These are phyloP conservation scores for Pogonomyrmex barbatus DNA, from an alignment of 1,140 invertebrate genomes.

Conservation along the genomic window DNA sequence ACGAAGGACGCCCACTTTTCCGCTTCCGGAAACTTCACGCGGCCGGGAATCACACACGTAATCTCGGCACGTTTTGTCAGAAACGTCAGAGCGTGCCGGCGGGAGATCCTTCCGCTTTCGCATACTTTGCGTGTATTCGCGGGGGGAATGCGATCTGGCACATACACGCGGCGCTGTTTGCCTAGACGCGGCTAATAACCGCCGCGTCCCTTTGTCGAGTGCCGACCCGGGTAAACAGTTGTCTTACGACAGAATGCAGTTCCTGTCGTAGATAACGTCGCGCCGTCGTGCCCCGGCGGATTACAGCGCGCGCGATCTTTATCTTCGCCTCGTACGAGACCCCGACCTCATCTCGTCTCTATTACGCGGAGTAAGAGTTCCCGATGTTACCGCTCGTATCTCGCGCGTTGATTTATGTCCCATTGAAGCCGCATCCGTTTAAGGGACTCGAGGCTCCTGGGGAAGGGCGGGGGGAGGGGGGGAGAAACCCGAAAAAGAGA, in stretches of 20 bases:
- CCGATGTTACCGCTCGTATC: background rate
- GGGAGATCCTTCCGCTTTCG: conserved; percentile 2
- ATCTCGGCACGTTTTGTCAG: conserved; percentile 22
- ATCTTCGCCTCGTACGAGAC: conserved; percentile 15
- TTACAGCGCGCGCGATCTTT: conserved; percentile 51
- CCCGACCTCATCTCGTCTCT: conserved; percentile 40
- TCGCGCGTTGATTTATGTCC: conserved; percentile 37
- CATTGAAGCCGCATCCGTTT: background rate
- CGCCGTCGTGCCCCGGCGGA: background rate
- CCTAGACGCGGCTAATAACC: conserved; percentile 56
- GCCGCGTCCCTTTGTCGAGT: conserved; percentile 48
- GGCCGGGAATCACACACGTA: background rate
- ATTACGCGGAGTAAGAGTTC: background rate
- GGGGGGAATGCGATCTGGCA: conserved; percentile 42
- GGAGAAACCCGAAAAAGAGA: background rate
- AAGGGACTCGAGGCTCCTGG: background rate
- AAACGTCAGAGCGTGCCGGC: background rate
- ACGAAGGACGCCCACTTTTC: background rate
- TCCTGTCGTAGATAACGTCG: conserved; percentile 61
- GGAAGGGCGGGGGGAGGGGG: background rate
- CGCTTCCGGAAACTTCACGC: background rate
- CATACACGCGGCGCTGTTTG: conserved; percentile 39
- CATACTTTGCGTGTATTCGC: conserved; percentile 2
- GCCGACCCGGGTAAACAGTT: conserved; percentile 50
- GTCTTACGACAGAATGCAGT: conserved; percentile 58